These are phyloP conservation scores for Crocodylus rhombifer DNA, from an alignment of 2,797 vertebrate genomes.

Conservation along the genomic window DNA sequence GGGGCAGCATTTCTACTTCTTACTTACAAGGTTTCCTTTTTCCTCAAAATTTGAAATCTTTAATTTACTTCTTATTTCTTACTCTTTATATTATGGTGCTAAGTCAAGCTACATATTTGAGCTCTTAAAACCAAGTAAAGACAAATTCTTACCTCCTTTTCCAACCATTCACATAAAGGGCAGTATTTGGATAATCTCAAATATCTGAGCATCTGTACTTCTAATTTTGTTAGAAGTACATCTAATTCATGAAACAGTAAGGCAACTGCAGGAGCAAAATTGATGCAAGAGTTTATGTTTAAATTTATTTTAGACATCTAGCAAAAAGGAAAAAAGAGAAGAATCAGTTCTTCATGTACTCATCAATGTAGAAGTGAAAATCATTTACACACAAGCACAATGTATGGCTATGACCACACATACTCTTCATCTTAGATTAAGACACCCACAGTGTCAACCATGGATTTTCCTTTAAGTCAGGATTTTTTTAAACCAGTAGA, in stretches of 20 bases:
- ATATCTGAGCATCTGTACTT: neutral
- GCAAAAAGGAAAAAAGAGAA: neutral
- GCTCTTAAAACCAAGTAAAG: neutral
- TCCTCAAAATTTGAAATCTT: neutral
- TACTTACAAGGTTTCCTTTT: neutral
- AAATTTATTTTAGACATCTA: neutral
- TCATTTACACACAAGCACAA: neutral
- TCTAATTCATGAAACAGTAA: neutral
- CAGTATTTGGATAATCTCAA: neutral
- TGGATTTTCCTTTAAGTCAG: neutral
- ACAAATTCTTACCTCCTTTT: neutral
- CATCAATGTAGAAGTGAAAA: neutral
- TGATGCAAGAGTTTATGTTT: neutral
- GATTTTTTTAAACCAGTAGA: neutral
- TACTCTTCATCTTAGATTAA: neutral
- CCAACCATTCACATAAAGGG: too few relatives aligned
- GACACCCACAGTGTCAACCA: neutral
- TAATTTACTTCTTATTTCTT: slow-evolving; percentile 10
- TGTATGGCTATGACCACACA: too few relatives aligned
- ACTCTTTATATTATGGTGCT: neutral
- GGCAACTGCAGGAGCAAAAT: neutral
- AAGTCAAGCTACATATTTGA: neutral
- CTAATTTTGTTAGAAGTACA: too few relatives aligned
- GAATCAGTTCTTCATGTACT: neutral
- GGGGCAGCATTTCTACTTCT: neutral